Evolutionary conservation across 1,140 invertebrate species (phyloP).

Genomic region (Hesperophylax magnus): DNA sequence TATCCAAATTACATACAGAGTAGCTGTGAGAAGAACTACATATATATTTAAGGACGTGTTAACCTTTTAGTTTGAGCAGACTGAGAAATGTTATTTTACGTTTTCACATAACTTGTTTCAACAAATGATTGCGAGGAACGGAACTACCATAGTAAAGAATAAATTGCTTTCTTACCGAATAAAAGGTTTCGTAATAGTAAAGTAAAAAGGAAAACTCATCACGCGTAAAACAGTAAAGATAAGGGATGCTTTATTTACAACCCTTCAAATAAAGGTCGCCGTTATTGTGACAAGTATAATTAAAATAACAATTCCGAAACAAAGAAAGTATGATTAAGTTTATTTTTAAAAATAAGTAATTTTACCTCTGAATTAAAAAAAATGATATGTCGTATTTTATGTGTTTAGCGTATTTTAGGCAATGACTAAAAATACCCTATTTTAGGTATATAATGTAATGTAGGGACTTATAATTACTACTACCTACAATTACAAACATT

Average conservation of each 20-base stretch:
- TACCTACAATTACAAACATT: too few species aligned
- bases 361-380: too few species aligned
- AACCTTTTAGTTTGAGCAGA: too few species aligned
- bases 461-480: too few species aligned
- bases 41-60: too few species aligned
- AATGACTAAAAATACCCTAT: too few species aligned
- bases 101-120: conserved; percentile 12
- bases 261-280: conserved; percentile 22
- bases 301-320: not conserved
- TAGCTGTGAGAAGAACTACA: too few species aligned
- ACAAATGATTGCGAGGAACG: conserved; percentile 3
- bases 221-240: conserved; percentile 15
- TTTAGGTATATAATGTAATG: too few species aligned
- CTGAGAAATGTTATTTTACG: not conserved
- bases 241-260: conserved; percentile 16
- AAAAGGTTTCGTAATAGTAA: conserved; percentile 14
- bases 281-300: conserved; percentile 18
- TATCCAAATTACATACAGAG: too few species aligned
- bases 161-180: conserved; percentile 16
- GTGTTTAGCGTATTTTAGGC: too few species aligned
- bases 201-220: conserved; percentile 16
- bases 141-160: not conserved
- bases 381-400: too few species aligned
- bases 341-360: too few species aligned
- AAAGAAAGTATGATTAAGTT: not conserved